Evolutionary conservation across 1,140 invertebrate species (phyloP).

Genomic region (Diorhabda carinulata): DNA sequence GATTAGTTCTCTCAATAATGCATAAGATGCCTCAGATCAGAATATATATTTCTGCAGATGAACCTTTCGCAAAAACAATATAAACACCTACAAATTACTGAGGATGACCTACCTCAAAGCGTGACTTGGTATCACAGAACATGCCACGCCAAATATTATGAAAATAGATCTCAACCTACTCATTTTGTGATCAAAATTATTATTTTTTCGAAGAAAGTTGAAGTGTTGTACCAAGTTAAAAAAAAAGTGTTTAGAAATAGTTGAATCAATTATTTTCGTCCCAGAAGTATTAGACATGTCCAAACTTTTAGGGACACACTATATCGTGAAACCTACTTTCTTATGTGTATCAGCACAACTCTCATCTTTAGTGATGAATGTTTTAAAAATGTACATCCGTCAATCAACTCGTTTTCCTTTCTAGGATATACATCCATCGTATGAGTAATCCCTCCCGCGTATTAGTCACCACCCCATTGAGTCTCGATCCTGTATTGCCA

Average conservation of each 20-base stretch:
- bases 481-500: background rate
- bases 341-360: background rate
- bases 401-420: background rate
- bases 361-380: too few relatives aligned
- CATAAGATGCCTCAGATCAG: too few relatives aligned
- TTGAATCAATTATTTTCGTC: background rate
- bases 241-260: background rate
- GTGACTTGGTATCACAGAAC: too few relatives aligned
- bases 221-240: background rate
- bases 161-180: too few relatives aligned
- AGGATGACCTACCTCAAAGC: too few relatives aligned
- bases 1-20: too few relatives aligned
- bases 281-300: background rate
- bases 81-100: too few relatives aligned
- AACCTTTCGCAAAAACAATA: too few relatives aligned
- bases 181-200: too few relatives aligned
- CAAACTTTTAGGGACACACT: background rate
- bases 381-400: background rate
- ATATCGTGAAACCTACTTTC: background rate
- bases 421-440: background rate
- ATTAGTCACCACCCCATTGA: constrained; percentile 8
- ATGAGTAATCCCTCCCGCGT: background rate
- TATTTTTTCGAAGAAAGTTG: too few relatives aligned
- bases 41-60: too few relatives aligned
- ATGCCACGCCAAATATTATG: too few relatives aligned